These are phyloP conservation scores for Peromyscus polionotus DNA, from an alignment of 2,113 vertebrate genomes.

Conservation along the genomic window DNA sequence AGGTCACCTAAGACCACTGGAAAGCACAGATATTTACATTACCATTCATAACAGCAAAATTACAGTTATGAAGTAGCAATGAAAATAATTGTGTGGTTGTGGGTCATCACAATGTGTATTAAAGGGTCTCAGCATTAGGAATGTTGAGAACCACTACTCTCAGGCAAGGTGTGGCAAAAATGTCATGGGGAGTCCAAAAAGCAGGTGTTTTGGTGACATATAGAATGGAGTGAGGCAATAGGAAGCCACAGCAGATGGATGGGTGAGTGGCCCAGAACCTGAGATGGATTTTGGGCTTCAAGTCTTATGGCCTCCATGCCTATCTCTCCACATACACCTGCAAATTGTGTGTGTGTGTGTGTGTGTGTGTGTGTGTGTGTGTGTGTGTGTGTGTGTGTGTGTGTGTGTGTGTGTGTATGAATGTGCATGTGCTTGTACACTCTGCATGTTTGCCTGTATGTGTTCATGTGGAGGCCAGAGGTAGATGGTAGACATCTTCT, in stretches of 20 bases:
- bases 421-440: too few species aligned
- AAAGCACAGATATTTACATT: background rate
- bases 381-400: too few species aligned
- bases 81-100: background rate
- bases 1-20: background rate
- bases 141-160: background rate
- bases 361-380: background rate
- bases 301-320: too few species aligned
- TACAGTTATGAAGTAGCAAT: background rate
- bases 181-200: fast-evolving
- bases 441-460: too few species aligned
- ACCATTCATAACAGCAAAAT: background rate
- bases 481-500: too few species aligned
- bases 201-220: background rate
- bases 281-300: fast-evolving
- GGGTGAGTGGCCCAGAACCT: background rate
- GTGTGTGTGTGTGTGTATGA: too few species aligned
- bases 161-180: background rate
- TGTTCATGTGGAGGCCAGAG: too few species aligned
- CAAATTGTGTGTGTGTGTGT: background rate
- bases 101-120: background rate
- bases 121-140: background rate
- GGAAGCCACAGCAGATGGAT: background rate
- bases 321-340: fast-evolving
- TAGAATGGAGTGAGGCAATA: background rate